Conservation (phyloP, 2,888 invertebrate species). For the Rapana venosa region DNA sequence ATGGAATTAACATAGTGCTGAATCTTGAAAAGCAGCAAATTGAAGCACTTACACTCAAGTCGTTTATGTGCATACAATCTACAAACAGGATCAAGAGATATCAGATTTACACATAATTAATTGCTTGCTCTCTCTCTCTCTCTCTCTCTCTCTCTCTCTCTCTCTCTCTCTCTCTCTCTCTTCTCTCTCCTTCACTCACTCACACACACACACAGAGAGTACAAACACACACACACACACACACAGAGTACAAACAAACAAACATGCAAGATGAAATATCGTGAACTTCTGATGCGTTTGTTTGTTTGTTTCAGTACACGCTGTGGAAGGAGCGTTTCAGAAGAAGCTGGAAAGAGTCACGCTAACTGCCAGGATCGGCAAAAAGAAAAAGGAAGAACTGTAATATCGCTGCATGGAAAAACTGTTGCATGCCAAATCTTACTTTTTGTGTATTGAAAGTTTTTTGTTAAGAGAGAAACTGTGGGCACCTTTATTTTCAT, state of each 20-base stretch:
- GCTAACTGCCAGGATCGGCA: not conserved
- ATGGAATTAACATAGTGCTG: no score
- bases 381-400: slow-evolving; percentile 4
- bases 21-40: no score
- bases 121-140: not conserved
- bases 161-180: not conserved
- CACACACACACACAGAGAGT: not conserved
- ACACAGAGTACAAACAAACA: not conserved
- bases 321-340: not conserved
- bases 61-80: no score
- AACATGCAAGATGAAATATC: no score
- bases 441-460: not conserved
- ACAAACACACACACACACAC: not conserved
- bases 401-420: not conserved
- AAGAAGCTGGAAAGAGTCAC: not conserved
- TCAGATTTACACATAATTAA: not conserved
- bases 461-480: no score
- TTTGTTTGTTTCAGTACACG: not conserved
- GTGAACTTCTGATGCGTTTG: no score
- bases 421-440: not conserved
- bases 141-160: not conserved
- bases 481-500: no score
- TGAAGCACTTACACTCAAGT: no score
- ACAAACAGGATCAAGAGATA: no score
- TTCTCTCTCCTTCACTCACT: not conserved